These are phyloP conservation scores for Lagria hirta DNA, from an alignment of 2,888 invertebrate genomes.

Conservation along the genomic window DNA sequence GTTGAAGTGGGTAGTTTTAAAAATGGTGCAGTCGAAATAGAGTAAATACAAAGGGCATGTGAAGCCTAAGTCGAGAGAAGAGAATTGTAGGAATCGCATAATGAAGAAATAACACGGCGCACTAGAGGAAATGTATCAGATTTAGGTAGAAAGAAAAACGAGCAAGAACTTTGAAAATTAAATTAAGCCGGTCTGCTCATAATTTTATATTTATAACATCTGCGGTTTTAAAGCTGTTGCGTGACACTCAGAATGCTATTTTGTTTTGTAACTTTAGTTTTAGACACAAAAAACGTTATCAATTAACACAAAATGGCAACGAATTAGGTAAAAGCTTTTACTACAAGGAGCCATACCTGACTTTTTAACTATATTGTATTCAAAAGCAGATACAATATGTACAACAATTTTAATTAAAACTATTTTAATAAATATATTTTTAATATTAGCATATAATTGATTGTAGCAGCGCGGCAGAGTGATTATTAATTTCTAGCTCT, in stretches of 20 bases:
- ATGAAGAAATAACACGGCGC: constrained; percentile 44
- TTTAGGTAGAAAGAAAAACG: constrained; percentile 40
- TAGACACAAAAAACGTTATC: too few species aligned
- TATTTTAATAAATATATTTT: too few species aligned
- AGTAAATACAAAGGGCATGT: constrained; percentile 19
- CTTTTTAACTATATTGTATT: too few species aligned
- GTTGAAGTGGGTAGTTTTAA: constrained; percentile 18
- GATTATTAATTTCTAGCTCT: too few species aligned
- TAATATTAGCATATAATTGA: too few species aligned
- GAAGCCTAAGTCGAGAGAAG: constrained; percentile 10
- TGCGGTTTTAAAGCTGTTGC: constrained; percentile 36
- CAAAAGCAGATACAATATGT: too few species aligned
- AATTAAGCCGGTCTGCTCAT: constrained; percentile 40
- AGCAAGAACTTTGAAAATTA: constrained; percentile 41
- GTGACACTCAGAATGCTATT: constrained; percentile 38
- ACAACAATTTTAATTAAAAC: too few species aligned
- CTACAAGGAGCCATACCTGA: too few species aligned
- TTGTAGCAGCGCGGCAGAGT: too few species aligned
- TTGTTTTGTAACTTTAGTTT: too few species aligned
- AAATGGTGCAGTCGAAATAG: constrained; percentile 13
- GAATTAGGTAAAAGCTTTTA: too few species aligned
- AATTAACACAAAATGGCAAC: too few species aligned
- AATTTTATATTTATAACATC: constrained; percentile 46
- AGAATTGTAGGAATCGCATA: constrained; percentile 35
- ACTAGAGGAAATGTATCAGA: constrained; percentile 40